phyloP scores from a whole-genome alignment of 2,888 invertebrate species.

The Parnassius glacialis region DNA sequence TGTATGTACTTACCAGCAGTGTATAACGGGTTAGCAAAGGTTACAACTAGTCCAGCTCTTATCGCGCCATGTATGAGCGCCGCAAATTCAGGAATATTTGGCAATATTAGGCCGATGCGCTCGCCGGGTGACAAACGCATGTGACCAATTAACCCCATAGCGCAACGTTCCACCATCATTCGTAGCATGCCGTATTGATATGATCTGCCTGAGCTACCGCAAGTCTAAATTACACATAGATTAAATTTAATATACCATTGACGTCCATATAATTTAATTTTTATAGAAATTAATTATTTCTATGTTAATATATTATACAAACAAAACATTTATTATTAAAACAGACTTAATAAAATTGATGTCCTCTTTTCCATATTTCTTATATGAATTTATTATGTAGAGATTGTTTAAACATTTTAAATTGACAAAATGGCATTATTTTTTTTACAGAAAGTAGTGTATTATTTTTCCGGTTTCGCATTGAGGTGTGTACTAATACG shows the following conservation, averaged over 20 bases:
- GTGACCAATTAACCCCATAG: conserved; percentile 78
- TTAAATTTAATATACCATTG: conserved; percentile 25
- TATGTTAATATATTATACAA: too few relatives aligned
- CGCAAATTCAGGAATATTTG: conserved; percentile 86
- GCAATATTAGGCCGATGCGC: conserved; percentile 83
- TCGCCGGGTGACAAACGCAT: conserved; percentile 82
- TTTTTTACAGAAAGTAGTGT: too few relatives aligned
- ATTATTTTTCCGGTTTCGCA: too few relatives aligned
- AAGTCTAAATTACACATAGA: conserved; percentile 73
- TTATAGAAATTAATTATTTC: too few relatives aligned
- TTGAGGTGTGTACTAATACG: too few relatives aligned
- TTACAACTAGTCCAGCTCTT: conserved; percentile 83
- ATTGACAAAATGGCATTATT: too few relatives aligned
- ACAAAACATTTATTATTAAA: too few relatives aligned
- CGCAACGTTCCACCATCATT: conserved; percentile 80
- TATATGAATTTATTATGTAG: too few relatives aligned
- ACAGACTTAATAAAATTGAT: too few relatives aligned
- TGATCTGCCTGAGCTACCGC: conserved; percentile 83
- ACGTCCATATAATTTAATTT: too few relatives aligned
- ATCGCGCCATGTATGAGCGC: conserved; percentile 84
- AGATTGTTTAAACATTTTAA: too few relatives aligned
- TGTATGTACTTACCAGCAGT: conserved; percentile 77
- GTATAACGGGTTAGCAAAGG: conserved; percentile 86
- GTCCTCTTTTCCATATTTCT: too few relatives aligned
- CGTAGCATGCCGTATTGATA: conserved; percentile 84